A percentile compares a stretch with the other conserved stretches of the same genome.
phyloP scores from a whole-genome alignment of 2,888 invertebrate genomes.

The Balanococcus diminutus region DNA sequence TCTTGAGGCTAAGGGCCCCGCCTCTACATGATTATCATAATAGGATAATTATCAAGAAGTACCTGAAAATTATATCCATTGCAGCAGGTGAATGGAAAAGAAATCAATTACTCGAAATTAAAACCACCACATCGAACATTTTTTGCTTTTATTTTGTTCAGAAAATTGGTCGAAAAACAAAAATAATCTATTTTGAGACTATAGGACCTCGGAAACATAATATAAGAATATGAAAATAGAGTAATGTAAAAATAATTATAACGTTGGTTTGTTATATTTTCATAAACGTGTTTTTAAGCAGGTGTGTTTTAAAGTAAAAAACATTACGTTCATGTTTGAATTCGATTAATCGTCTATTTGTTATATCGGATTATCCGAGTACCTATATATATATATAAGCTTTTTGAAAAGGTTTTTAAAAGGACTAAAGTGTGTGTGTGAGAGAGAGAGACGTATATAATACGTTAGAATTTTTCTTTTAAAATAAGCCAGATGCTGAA shows the following conservation, averaged over 20 bases:
- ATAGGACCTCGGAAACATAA: not conserved
- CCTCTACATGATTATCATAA: not conserved
- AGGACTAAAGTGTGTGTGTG: not conserved
- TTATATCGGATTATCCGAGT: not conserved
- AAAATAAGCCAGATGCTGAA: slow-evolving; percentile 27
- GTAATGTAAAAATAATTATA: slow-evolving; percentile 5
- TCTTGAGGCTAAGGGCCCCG: not conserved
- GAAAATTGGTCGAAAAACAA: not conserved
- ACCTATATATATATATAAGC: too few relatives aligned
- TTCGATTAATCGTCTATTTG: slow-evolving; percentile 22
- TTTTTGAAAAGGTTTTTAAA: not conserved
- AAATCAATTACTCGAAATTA: not conserved
- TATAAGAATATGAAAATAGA: not conserved
- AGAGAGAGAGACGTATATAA: not conserved
- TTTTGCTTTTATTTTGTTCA: not conserved
- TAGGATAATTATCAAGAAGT: not conserved
- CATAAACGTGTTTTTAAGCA: not conserved
- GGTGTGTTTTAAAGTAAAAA: not conserved
- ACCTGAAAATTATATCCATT: not conserved
- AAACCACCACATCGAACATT: not conserved
- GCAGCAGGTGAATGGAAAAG: not conserved
- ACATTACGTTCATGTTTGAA: not conserved
- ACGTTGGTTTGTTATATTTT: not conserved
- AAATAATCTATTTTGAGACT: not conserved
- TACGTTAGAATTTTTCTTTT: slow-evolving; percentile 14